Conservation (phyloP, 2,797 vertebrate species). For the Manis crassicaudata region DNA sequence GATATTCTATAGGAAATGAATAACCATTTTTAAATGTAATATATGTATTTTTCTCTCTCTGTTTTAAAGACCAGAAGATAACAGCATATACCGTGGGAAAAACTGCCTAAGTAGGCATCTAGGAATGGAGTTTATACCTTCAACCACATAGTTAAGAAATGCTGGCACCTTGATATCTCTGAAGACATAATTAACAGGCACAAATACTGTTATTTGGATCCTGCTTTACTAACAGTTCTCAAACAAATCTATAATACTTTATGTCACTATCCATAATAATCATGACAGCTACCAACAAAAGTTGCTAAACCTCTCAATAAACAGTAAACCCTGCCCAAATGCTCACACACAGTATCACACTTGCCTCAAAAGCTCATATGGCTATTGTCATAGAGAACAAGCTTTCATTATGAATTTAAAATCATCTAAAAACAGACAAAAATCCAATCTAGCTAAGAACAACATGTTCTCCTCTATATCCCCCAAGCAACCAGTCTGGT, state of each 20-base stretch:
- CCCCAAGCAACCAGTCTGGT: neutral
- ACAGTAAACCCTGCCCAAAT: neutral
- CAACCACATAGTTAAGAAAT: neutral
- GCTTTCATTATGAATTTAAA: neutral
- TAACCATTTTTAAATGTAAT: neutral
- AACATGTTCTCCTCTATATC: neutral
- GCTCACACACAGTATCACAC: neutral
- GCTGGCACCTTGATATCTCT: neutral
- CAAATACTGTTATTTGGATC: neutral
- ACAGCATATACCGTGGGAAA: neutral
- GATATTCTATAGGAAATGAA: neutral
- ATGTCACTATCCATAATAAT: neutral
- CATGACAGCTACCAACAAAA: neutral
- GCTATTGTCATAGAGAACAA: neutral
- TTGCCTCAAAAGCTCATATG: neutral
- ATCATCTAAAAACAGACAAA: neutral
- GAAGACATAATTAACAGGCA: conserved; percentile 4
- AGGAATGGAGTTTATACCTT: neutral
- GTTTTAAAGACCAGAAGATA: neutral
- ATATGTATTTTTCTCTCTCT: neutral
- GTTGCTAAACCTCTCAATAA: neutral
- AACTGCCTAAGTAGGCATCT: neutral
- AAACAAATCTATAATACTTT: neutral
- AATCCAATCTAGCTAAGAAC: neutral
- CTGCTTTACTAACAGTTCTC: neutral